Evolutionary conservation across 2,113 vertebrate species (phyloP).

Genomic region (Mungos mungo): DNA sequence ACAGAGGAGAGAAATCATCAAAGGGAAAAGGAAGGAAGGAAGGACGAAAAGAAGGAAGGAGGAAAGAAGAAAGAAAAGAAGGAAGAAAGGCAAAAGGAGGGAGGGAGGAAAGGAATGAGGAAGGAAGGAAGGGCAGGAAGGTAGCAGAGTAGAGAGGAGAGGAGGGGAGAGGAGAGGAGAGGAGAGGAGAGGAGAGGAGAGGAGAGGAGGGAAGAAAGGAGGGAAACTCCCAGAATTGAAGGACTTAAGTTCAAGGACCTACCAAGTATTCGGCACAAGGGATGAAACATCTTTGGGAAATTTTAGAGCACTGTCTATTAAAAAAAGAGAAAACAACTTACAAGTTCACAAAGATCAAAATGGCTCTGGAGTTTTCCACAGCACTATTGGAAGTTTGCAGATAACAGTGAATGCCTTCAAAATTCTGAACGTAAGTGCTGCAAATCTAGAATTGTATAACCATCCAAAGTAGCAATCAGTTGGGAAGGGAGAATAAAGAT

Average conservation of each 20-base stretch:
- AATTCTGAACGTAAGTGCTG: neutral
- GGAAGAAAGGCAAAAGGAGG: neutral
- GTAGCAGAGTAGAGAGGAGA: no score
- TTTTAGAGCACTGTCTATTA: neutral
- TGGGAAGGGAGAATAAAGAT: neutral
- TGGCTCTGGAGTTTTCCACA: neutral
- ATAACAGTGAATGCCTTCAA: neutral
- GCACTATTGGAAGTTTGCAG: neutral
- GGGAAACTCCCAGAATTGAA: neutral
- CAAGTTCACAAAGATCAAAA: neutral
- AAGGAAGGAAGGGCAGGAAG: neutral
- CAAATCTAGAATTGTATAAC: neutral
- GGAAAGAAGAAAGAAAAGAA: neutral
- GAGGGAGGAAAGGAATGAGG: no score
- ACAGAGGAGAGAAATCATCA: neutral
- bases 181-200: rapidly evolving
- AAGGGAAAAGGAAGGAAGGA: neutral
- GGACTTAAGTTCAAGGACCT: neutral
- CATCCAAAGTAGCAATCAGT: neutral
- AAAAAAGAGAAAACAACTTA: neutral
- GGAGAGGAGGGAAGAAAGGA: neutral
- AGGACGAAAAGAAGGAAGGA: no score
- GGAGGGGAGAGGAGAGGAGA: rapidly evolving
- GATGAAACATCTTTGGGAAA: neutral
- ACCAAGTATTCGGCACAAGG: neutral